These are phyloP conservation scores for Oenanthe melanoleuca DNA, from an alignment of 2,113 vertebrate genomes.

Conservation along the genomic window DNA sequence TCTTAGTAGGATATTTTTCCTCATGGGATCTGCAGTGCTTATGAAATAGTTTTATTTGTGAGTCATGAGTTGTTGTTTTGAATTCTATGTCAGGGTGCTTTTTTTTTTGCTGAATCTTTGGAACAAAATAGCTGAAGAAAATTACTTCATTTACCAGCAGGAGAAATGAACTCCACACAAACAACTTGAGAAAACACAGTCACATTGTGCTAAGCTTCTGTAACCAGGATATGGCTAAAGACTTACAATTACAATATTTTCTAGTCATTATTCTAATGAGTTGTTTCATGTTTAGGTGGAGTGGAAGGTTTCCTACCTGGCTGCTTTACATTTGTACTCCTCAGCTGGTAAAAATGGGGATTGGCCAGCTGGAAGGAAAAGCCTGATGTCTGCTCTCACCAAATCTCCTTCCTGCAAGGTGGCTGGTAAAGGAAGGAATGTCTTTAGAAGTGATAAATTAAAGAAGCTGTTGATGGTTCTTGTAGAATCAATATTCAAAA, in stretches of 20 bases:
- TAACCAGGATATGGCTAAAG: background rate
- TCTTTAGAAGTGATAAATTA: background rate
- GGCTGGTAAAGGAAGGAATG: background rate
- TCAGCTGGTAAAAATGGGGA: background rate
- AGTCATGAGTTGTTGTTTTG: background rate
- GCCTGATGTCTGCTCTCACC: background rate
- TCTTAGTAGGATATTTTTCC: background rate
- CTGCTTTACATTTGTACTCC: background rate
- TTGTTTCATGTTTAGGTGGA: background rate
- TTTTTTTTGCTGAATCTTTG: background rate
- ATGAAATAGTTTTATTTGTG: background rate
- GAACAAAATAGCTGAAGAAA: background rate
- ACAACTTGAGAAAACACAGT: background rate
- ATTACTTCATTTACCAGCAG: background rate
- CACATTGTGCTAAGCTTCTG: background rate
- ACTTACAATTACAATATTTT: background rate
- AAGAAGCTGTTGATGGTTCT: background rate
- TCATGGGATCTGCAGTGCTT: background rate
- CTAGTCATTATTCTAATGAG: background rate
- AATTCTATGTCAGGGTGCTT: background rate
- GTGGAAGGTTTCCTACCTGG: background rate
- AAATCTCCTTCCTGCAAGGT: background rate
- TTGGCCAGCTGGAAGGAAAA: background rate
- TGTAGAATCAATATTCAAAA: background rate
- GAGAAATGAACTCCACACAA: background rate